Evolutionary conservation across 2,797 vertebrate genomes (phyloP).

Genomic region (Euphonia xanthogaster): DNA sequence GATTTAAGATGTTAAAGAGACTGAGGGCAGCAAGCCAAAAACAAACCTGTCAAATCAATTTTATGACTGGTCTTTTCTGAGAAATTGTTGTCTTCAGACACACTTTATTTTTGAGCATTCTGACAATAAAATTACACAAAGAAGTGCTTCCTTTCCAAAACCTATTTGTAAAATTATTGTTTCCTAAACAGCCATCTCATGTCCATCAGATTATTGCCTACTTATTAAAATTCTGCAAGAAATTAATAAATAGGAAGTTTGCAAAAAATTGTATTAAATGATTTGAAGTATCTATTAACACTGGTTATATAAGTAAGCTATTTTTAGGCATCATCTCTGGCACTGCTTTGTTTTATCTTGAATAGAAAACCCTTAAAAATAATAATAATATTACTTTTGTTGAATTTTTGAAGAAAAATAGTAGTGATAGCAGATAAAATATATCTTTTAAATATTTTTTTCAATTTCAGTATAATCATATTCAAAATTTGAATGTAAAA

Average conservation of each 20-base stretch:
- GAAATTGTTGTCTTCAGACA: not conserved
- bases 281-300: not conserved
- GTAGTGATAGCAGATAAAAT: not conserved
- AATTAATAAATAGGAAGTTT: not conserved
- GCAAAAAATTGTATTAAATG: not conserved
- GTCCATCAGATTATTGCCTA: not conserved
- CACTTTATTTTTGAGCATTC: conserved; percentile 11
- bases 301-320: not conserved
- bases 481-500: not conserved
- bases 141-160: not conserved
- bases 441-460: not conserved
- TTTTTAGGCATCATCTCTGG: not conserved
- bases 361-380: not conserved
- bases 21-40: not conserved
- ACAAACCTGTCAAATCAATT: not conserved
- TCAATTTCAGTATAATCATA: not conserved
- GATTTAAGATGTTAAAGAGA: not conserved
- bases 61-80: not conserved
- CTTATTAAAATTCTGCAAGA: not conserved
- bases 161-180: not conserved
- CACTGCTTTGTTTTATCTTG: not conserved
- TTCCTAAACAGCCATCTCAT: not conserved
- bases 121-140: conserved; percentile 24
- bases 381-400: not conserved
- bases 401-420: not conserved